Evolutionary conservation across 2,113 vertebrate species (phyloP), one percentile per base, ranked within the genome.

Genomic region (Sinocyclocheilus grahami): DNA sequence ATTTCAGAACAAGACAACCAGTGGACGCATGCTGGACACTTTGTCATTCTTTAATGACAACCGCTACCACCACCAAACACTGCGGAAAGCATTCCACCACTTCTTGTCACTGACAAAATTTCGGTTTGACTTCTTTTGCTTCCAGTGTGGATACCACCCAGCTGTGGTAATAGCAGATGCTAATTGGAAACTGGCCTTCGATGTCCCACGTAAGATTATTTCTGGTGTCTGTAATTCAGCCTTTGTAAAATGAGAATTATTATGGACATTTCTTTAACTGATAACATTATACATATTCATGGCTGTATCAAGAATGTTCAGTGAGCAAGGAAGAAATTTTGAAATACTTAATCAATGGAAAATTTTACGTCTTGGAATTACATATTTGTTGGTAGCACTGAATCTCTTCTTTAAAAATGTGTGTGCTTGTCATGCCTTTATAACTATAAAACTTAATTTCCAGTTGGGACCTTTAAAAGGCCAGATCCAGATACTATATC

Each of bases 401-500:
- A 33, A 11, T 67, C 12, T 67, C 24, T 69, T 69, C 27, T 69
- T 10, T 30, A 33, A 33, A 69, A 69, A 2, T 4, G 27, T 69
- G 65, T 33, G 42, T 6, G 24, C 10, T 69, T 69, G 24, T 69
- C 27, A 69, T 69, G 65, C 27, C 65, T 69, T 69, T 16, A 7
- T 69, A 33, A 69, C 13, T 69, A 16, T 69, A 33, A 16, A 33
- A 30, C 27, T 30, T 69, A 5, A 69, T 69, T 69, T 33, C 12
- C 27, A 69, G 65, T 33, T 69, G 65, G 65, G 27, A 69, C 27
- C 2, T 69, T 69, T 69, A 69, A 69, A 69, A 71, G 65, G 65
- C 65, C 65, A 16, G 65, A 69, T 69, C 27, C 65, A 69, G 13
- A 69, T 69, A 69, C 27, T 27, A 69, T 69, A 69, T 33, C 65